Conservation (phyloP, 2,888 invertebrate species). For the Fragum whitleyi region DNA sequence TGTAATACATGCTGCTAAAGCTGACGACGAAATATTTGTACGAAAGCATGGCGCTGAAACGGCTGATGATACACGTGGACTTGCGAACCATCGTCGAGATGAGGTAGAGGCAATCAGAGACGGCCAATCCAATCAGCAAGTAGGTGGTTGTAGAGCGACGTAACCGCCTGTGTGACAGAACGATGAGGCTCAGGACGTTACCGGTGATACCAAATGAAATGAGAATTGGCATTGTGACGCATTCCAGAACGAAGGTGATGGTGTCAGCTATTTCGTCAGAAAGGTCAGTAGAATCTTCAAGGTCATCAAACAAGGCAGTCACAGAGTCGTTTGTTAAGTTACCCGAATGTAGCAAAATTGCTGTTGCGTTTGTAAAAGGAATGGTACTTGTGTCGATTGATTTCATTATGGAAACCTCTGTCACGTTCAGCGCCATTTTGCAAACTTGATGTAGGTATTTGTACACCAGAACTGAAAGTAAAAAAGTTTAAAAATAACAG, state of each 20-base stretch:
- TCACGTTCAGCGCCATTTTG: no score
- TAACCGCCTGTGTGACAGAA: conserved; percentile 31
- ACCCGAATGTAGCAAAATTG: no score
- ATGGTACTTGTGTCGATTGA: no score
- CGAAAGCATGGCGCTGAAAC: conserved; percentile 28
- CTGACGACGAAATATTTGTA: conserved; percentile 28
- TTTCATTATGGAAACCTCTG: no score
- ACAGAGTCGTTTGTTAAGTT: neutral
- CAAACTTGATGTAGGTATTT: no score
- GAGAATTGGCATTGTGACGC: conserved; percentile 45
- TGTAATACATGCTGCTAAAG: conserved; percentile 44
- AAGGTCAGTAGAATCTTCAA: neutral
- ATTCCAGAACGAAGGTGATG: conserved; percentile 27
- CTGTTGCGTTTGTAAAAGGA: no score
- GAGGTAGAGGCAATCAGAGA: conserved; percentile 40
- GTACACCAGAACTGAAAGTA: no score
- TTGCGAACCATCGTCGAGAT: conserved; percentile 37
- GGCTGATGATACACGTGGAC: conserved; percentile 41
- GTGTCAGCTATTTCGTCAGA: conserved; percentile 1
- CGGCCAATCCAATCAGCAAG: conserved; percentile 29
- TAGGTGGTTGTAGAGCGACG: conserved; percentile 17
- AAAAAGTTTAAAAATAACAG: no score
- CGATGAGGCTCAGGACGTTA: conserved; percentile 40
- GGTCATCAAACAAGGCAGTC: neutral
- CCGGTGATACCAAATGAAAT: conserved; percentile 40